Evolutionary conservation across 2,888 invertebrate species (phyloP).

Genomic region (Branchipolynoe longqiensis): DNA sequence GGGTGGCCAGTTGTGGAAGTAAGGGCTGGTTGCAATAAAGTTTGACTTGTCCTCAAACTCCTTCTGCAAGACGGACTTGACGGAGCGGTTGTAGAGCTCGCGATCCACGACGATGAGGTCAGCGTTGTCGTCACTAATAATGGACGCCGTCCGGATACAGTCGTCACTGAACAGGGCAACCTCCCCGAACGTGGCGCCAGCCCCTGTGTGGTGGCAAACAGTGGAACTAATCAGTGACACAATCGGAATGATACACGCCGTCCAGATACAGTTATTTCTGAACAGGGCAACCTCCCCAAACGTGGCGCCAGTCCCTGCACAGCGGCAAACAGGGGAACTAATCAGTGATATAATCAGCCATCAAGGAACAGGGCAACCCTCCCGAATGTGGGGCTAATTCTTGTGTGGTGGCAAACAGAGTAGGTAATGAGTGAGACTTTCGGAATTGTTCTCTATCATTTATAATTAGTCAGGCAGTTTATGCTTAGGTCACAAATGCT

Average conservation of each 20-base stretch:
- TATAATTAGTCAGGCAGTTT: no score
- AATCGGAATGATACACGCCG: slow-evolving; percentile 80
- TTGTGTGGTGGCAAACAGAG: slow-evolving; percentile 66
- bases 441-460: slow-evolving; percentile 78
- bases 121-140: slow-evolving; percentile 77
- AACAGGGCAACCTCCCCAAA: slow-evolving; percentile 81
- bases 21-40: slow-evolving; percentile 77
- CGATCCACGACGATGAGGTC: slow-evolving; percentile 81
- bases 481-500: no score
- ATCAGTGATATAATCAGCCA: slow-evolving; percentile 70
- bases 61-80: slow-evolving; percentile 76
- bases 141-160: slow-evolving; percentile 79
- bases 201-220: slow-evolving; percentile 69
- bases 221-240: not conserved
- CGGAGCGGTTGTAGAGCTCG: slow-evolving; percentile 78
- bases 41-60: slow-evolving; percentile 79
- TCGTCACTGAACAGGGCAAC: slow-evolving; percentile 80
- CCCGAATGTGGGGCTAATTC: slow-evolving; percentile 79
- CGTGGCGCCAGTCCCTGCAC: slow-evolving; percentile 77
- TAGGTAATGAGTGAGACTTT: not conserved
- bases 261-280: slow-evolving; percentile 78
- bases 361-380: slow-evolving; percentile 80
- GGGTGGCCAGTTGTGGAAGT: slow-evolving; percentile 79
- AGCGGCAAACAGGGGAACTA: not conserved
- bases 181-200: slow-evolving; percentile 80